Conservation (phyloP, 2,888 invertebrate species). For the Troides oblongomaculatus region DNA sequence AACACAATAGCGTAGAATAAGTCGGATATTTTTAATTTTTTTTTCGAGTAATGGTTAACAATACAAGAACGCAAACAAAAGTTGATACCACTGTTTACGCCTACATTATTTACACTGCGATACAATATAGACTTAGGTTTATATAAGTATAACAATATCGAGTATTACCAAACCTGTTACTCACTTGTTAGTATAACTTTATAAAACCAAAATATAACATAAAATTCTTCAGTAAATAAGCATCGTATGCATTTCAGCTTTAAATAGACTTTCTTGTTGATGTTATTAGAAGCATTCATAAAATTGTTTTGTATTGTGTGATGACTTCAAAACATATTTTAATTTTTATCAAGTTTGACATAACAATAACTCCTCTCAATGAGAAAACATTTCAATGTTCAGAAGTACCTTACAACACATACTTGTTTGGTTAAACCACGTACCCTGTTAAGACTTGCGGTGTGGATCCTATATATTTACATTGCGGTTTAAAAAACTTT, state of each 20-base stretch:
- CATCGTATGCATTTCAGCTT: neutral
- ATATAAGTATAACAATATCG: neutral
- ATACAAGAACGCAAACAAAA: slow-evolving; percentile 21
- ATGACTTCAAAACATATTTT: neutral
- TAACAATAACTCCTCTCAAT: neutral
- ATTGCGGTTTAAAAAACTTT: neutral
- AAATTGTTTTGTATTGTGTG: neutral
- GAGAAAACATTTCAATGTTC: neutral
- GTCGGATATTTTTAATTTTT: slow-evolving; percentile 8
- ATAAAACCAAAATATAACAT: neutral
- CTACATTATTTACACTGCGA: slow-evolving; percentile 28
- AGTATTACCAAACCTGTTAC: neutral
- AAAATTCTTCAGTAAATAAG: neutral
- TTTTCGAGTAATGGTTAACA: slow-evolving; percentile 16
- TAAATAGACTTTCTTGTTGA: neutral
- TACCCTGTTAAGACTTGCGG: slow-evolving; percentile 27
- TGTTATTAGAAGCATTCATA: neutral
- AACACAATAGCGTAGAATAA: slow-evolving; percentile 30
- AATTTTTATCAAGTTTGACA: neutral
- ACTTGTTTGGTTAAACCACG: slow-evolving; percentile 25
- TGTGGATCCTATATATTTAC: slow-evolving; percentile 19
- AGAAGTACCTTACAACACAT: neutral
- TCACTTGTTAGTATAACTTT: neutral
- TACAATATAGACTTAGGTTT: neutral
- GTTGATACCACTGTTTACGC: neutral